Conservation (phyloP, 1,140 invertebrate genomes). For the Neotoxoptera formosana region DNA sequence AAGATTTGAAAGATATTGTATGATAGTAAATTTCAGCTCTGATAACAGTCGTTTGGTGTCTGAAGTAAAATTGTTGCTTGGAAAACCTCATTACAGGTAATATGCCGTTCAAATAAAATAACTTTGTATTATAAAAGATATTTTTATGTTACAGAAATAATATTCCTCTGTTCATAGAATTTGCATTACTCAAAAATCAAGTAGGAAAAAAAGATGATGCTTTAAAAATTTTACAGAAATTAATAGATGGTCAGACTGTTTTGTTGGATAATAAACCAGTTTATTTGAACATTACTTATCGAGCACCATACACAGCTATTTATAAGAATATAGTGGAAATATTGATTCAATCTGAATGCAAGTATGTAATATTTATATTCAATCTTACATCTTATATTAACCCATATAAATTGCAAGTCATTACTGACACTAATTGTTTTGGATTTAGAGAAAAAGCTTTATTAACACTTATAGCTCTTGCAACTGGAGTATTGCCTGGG, state of each 20-base stretch:
- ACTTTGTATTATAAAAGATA: neutral
- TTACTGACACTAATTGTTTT: slow-evolving; percentile 8
- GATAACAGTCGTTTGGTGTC: slow-evolving; percentile 63
- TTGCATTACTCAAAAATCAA: slow-evolving; percentile 71
- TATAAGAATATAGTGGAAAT: slow-evolving; percentile 59
- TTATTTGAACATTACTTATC: slow-evolving; percentile 44
- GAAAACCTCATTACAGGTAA: slow-evolving; percentile 65
- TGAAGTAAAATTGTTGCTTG: slow-evolving; percentile 68
- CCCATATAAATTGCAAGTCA: neutral
- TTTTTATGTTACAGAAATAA: slow-evolving; percentile 54
- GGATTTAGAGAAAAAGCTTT: slow-evolving; percentile 59
- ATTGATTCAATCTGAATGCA: slow-evolving; percentile 49
- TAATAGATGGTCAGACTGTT: slow-evolving; percentile 35
- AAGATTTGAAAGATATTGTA: slow-evolving; percentile 66
- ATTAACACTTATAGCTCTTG: slow-evolving; percentile 59
- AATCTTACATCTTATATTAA: neutral
- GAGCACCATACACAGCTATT: slow-evolving; percentile 41
- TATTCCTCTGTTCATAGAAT: slow-evolving; percentile 67
- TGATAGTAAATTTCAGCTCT: slow-evolving; percentile 29
- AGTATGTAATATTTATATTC: neutral
- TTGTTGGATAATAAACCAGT: slow-evolving; percentile 40
- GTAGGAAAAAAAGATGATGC: slow-evolving; percentile 65
- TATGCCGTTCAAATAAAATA: slow-evolving; percentile 62
- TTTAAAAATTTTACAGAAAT: slow-evolving; percentile 56
- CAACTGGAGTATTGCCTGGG: slow-evolving; percentile 61